Conservation (phyloP, 2,888 invertebrate species). For the Philonicus albiceps region DNA sequence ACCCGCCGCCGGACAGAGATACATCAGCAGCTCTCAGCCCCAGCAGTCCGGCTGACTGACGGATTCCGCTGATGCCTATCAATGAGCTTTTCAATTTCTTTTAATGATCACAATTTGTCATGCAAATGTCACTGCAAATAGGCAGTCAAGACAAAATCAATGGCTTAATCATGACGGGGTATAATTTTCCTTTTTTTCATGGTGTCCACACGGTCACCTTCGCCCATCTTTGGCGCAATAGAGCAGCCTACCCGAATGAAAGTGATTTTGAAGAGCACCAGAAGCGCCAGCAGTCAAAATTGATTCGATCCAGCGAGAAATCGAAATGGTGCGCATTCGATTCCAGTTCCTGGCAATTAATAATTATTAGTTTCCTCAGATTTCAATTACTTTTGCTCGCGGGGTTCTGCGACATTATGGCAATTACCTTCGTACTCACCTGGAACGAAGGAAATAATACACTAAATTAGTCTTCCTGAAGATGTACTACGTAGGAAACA, state of each 20-base stretch:
- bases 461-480: not conserved
- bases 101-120: slow-evolving; percentile 35
- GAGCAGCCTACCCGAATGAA: not conserved
- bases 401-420: not conserved
- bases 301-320: not conserved
- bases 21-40: not conserved
- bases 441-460: not conserved
- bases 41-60: not conserved
- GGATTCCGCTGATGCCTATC: slow-evolving; percentile 16
- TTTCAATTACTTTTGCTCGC: not conserved
- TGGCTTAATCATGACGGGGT: not conserved
- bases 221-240: not conserved
- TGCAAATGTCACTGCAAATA: slow-evolving; percentile 32
- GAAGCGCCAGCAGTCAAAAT: not conserved
- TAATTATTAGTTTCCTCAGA: not conserved
- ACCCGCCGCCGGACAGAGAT: not conserved
- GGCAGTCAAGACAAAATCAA: not conserved
- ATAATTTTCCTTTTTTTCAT: not conserved
- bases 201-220: not conserved
- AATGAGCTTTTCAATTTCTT: slow-evolving; percentile 27
- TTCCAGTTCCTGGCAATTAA: not conserved
- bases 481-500: not conserved
- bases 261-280: not conserved
- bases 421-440: not conserved
- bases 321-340: not conserved